Evolutionary conservation across 2,797 vertebrate species (phyloP), one percentile per base, ranked within the genome.

Genomic region (Rallus crepitans): DNA sequence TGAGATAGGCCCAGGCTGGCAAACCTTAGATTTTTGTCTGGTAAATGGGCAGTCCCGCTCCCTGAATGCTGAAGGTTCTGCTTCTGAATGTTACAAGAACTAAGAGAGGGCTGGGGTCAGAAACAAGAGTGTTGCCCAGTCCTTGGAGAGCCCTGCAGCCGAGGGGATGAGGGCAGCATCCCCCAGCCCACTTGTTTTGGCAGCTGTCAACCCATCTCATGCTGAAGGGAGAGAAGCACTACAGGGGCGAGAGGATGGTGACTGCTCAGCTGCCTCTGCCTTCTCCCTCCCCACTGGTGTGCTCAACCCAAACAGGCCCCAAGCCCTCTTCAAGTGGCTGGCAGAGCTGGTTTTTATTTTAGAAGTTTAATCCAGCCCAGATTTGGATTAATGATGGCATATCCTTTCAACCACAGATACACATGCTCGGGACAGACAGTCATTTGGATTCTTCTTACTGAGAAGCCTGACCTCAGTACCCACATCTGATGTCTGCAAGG

Each of bases 321-420:
- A 5, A 73, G 52, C 50, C 59, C 88, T 94, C 92, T 94, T 96
- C 93, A 95, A 96, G 89, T 95, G 96, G 94, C 85, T 94, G 64
- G 68, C 59, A 94, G 93, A 93, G 93, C 96, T 98, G 97, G 19
- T 98, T 98, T 97, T 96, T 94, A 97, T 98, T 98, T 98, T 86
- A 81, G 65, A 95, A 96, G 94, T 89, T 91, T 98, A 98, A 98
- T 97, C 87, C 11, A 12, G 91, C 80, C 96, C 97, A 97, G 96
- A 71, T 96, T 95, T 92, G 85, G 93, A 73, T 95, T 96, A 96
- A 90, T 87, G 85, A 93, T 80, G 94, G 94, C 82, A 33, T 96
- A 96, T 96, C 85, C 95, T 93, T 28, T 87, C 96, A 97, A 98
- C 97, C 97, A 79, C 97, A 98, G 96, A 94, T 95, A 95, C 94